Evolutionary conservation across 2,797 vertebrate species (phyloP).

Genomic region (Heterohyrax brucei): DNA sequence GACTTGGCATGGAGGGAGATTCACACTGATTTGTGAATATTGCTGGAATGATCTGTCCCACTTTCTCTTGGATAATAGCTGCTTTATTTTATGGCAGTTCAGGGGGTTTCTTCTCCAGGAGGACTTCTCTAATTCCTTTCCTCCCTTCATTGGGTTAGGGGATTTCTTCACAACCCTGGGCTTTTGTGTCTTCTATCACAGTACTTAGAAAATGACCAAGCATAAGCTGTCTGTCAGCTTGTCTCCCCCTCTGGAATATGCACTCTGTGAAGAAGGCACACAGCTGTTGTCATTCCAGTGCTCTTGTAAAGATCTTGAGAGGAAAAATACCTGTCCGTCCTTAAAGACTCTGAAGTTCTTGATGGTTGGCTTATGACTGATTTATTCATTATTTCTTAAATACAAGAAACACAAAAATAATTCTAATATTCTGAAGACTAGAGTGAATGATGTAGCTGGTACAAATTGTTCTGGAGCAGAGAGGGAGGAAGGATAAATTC

Average conservation of each 20-base stretch:
- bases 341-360: not conserved
- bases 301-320: not conserved
- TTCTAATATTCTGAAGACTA: not conserved
- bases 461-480: not conserved
- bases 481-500: not conserved
- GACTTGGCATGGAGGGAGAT: not conserved
- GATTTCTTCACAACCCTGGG: not conserved
- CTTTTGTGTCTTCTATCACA: not conserved
- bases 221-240: not conserved
- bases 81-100: not conserved
- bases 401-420: not conserved
- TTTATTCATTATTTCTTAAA: not conserved
- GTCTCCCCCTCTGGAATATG: not conserved
- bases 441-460: not conserved
- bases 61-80: not conserved
- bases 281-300: accelerated
- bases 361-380: not conserved
- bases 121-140: too few species aligned
- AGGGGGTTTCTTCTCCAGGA: not conserved
- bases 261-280: not conserved
- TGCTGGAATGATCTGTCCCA: not conserved
- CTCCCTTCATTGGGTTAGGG: not conserved
- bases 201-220: not conserved
- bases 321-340: not conserved
- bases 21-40: not conserved